Evolutionary conservation across 2,113 vertebrate species (phyloP), one percentile per base, ranked within the genome.

Genomic region (Mustela lutreola): DNA sequence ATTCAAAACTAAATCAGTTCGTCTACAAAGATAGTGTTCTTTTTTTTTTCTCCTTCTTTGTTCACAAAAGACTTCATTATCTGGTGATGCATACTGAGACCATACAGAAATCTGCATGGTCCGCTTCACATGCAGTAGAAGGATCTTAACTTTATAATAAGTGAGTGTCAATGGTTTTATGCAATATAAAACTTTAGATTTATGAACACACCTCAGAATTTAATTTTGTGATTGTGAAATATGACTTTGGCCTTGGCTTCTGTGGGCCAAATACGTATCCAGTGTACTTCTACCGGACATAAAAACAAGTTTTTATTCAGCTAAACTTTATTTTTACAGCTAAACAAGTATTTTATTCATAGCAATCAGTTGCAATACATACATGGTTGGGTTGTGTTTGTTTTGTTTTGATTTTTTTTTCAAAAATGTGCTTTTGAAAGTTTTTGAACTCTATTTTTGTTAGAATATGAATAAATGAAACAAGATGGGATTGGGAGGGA

Each of bases 31-130:
- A 56, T 33, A 84, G 79, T 45, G 2, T 76, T 91, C 53, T 94
- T 48, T 78, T 45, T 75, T 75, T 45, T 26, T 75, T 14, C 42
- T 48, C 42, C 12, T 7, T 15, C 98, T 98, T 99, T 98, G 98
- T 99, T 99, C 99, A 99, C 99, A 99, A 99, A 99, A 99, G 98
- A 99, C 99, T 99, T 99, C 99, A 99, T 99, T 99, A 99, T 98
- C 98, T 99, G 99, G 99, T 98, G 98, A 99, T 99, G 99, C 99
- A 99, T 99, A 99, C 98, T 99, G 99, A 99, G 98, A 99, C 99
- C 99, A 99, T 99, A 99, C 99, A 99, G 98, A 99, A 99, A 98
- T 98, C 99, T 99, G 99, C 99, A 99, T 99, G 99, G 99, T 97
- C 98, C 98, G 98, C 98, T 98, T 98, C 98, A 99, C 99, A 99